Base-by-base conservation (phyloP, 2,113 vertebrate species). In the Arvicanthis niloticus region DNA sequence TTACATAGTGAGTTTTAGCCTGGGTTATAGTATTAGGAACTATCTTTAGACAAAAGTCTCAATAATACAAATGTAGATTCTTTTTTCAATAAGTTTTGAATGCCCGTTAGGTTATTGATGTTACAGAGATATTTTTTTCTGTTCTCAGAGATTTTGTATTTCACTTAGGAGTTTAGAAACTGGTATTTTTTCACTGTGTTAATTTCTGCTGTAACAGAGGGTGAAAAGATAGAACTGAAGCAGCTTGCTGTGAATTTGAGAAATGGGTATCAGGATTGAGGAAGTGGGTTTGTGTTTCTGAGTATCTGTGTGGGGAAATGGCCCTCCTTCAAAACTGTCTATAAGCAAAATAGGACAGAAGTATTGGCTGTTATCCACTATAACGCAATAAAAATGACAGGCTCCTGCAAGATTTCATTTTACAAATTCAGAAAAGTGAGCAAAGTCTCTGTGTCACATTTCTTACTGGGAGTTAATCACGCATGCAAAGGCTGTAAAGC, bases 51-150 rank as follows among this genome's bases (percentile, higher is more conserved):
- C 62, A 48, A 45, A 81, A 34, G 26, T 78, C 26, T 45, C 48
- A 75, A n/a, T 94, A 65, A 51, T 65, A 58, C 93, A 91, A 82
- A 78, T 34, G 45, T 48, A 82, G 53, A 53, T 78, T 88, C 82
- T 82, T 87, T 90, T 93, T 90, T 70, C 56, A 62, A 42, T 58
- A 73, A 40, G 29, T n/a, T 70, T 95, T 51, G 42, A 86, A 34
- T 70, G 51, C 70, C 58, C 94, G 1, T 34, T 85, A 58, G 75
- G 16, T 76, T 5, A n/a, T 5, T 84, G 42, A 53, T 51, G 19
- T 51, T 42, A 42, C 4, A 60, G 15, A 60, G 11, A 60, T 48
- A 10, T 34, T 68, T 73, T 56, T 82, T 81, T 24, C 80, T 60
- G 80, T 60, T 62, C 58, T 62, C 7, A 77, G 81, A 93, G 65